Evolutionary conservation across 1,140 invertebrate genomes (phyloP).

Genomic region (Pseudomyrmex sp.): DNA sequence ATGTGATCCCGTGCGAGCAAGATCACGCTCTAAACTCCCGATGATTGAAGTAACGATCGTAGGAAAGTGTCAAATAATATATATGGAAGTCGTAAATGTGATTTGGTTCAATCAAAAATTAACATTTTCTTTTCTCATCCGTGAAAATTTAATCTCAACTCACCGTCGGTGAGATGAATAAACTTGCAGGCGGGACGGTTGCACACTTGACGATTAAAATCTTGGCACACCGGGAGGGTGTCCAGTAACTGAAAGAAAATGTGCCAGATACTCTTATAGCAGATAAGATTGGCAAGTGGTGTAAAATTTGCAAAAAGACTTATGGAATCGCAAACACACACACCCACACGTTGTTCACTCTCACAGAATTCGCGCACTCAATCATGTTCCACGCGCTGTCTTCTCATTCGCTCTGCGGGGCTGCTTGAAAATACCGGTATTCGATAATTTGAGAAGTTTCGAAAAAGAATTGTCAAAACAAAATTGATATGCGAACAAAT

Average conservation of each 20-base stretch:
- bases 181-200: constrained; percentile 97
- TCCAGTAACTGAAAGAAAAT: constrained; percentile 97
- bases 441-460: constrained; percentile 7
- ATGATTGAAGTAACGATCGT: no score
- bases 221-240: constrained; percentile 99
- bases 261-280: constrained; percentile 75
- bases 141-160: constrained; percentile 78
- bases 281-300: constrained; percentile 23
- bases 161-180: constrained; percentile 97
- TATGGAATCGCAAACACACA: constrained; percentile 53
- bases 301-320: constrained; percentile 55
- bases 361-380: constrained; percentile 7
- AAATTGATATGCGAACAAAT: no score
- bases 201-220: constrained; percentile 99
- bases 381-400: constrained; percentile 38
- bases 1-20: neutral
- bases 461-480: no score
- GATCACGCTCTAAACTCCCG: no score
- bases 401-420: neutral
- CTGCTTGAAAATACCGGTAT: constrained; percentile 10
- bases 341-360: constrained; percentile 38
- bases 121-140: no score
- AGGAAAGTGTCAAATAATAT: no score
- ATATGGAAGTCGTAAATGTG: no score
- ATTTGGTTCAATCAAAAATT: no score